Conservation (phyloP, 2,888 invertebrate species). For the Lasioglossum pauxillum region DNA sequence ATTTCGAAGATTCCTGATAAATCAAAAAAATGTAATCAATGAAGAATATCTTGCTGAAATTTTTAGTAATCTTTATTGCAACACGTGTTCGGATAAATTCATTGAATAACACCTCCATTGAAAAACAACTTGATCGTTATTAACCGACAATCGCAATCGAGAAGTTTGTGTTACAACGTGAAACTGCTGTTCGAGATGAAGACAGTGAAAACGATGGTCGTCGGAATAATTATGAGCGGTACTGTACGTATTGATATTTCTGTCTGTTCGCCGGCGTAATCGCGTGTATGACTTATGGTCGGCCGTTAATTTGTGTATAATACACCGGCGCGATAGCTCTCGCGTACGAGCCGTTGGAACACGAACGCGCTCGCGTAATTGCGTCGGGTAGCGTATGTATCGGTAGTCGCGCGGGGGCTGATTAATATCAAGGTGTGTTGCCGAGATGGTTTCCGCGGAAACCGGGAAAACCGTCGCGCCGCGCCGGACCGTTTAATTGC, state of each 20-base stretch:
- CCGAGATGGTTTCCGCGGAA: constrained; percentile 37
- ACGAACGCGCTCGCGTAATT: constrained; percentile 17
- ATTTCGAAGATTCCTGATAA: background rate
- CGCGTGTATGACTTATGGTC: constrained; percentile 46
- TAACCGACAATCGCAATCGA: background rate
- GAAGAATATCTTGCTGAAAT: too few species aligned
- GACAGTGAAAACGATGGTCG: background rate
- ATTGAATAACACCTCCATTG: background rate
- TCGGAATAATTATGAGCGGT: constrained; percentile 2
- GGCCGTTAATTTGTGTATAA: constrained; percentile 55
- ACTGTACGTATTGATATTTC: constrained; percentile 48
- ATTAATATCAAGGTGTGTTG: constrained; percentile 27
- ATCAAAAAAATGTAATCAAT: too few species aligned
- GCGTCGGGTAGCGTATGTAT: constrained; percentile 16
- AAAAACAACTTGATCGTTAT: background rate
- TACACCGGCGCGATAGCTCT: constrained; percentile 8
- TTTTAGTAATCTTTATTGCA: too few species aligned
- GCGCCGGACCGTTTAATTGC: constrained; percentile 39
- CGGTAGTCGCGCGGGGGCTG: background rate
- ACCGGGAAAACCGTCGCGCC: constrained; percentile 40
- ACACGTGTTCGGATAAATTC: background rate
- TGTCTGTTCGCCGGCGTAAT: constrained; percentile 44
- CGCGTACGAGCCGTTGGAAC: background rate
- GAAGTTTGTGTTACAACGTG: background rate
- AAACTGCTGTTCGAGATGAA: background rate